Evolutionary conservation across 2,113 vertebrate species (phyloP), one percentile per base, ranked within the genome.

Genomic region (Myxocyprinus asiaticus): DNA sequence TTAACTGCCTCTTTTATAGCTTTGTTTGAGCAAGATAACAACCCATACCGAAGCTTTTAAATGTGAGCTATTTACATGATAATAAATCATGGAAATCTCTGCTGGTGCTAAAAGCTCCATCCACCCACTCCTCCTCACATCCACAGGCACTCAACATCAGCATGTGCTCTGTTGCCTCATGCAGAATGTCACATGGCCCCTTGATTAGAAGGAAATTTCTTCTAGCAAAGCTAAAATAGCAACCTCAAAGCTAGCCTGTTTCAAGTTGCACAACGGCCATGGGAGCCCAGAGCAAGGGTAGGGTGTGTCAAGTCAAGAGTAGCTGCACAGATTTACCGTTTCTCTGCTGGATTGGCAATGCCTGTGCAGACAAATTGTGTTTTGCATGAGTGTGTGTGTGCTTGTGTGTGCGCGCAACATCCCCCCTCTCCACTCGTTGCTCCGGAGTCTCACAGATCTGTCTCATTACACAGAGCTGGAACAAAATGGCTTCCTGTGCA

Each of bases 131-230:
- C 84, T 87, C 22, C 22, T 33, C 22, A 33, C 22, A 33, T 33
- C 22, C 22, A 33, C 22, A 33, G 22, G 22, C 84, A 80, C 89
- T 87, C 86, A 80, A 87, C 87, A 88, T 82, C 83, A 87, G 76
- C 71, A 77, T 86, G 86, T 86, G 85, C 77, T 73, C 66, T 84
- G 88, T 88, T 89, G 90, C 89, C 88, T 93, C 93, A 92, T 90
- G 90, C 91, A 91, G 88, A 93, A 92, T 91, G 91, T 92, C 92
- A 93, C 88, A 90, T 90, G 89, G 75, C 84, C 63, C 83, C 74
- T 81, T 90, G 88, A 90, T 87, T 89, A 85, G 85, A 87, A 86
- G 86, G 80, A 89, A 92, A 90, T 88, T 82, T 89, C 88, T 89
- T 89, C 85, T 88, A 89, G 88, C 86, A 86, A 83, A 87, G 86